phyloP scores from a whole-genome alignment of 1,140 invertebrate species.

The Spodoptera frugiperda region DNA sequence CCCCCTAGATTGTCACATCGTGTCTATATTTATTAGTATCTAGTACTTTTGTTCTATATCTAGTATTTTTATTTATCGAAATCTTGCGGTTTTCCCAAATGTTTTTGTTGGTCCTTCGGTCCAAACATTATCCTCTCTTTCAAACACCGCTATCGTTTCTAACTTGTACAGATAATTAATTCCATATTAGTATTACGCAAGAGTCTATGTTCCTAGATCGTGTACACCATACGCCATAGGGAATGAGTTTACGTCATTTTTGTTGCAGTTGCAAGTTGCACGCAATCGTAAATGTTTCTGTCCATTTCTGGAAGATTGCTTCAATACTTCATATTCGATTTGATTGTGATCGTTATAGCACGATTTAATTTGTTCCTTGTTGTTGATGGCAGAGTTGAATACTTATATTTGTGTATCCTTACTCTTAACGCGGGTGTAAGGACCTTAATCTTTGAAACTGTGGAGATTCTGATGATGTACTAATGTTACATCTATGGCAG shows the following conservation, averaged over 20 bases:
- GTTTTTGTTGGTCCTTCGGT: background rate
- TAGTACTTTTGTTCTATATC: too few relatives aligned
- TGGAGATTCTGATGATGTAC: too few relatives aligned
- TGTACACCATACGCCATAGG: conserved; percentile 21
- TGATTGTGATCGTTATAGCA: background rate
- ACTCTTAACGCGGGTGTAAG: too few relatives aligned
- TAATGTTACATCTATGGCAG: too few relatives aligned
- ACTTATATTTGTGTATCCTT: too few relatives aligned
- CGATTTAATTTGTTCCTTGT: background rate
- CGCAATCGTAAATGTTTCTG: conserved; percentile 21
- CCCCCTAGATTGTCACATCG: too few relatives aligned
- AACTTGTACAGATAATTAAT: conserved; percentile 50
- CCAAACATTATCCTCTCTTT: background rate
- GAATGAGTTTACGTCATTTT: conserved; percentile 36
- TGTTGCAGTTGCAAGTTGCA: background rate
- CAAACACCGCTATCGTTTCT: background rate
- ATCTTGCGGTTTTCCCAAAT: too few relatives aligned
- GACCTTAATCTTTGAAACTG: too few relatives aligned
- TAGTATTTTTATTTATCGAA: too few relatives aligned
- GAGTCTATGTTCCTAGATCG: conserved; percentile 32
- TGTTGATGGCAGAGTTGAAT: background rate
- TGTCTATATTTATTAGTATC: too few relatives aligned
- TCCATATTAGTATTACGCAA: conserved; percentile 48
- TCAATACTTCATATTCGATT: conserved; percentile 7
- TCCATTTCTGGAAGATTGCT: conserved; percentile 19